phyloP scores from a whole-genome alignment of 2,113 vertebrate species.

The Oriolus oriolus region DNA sequence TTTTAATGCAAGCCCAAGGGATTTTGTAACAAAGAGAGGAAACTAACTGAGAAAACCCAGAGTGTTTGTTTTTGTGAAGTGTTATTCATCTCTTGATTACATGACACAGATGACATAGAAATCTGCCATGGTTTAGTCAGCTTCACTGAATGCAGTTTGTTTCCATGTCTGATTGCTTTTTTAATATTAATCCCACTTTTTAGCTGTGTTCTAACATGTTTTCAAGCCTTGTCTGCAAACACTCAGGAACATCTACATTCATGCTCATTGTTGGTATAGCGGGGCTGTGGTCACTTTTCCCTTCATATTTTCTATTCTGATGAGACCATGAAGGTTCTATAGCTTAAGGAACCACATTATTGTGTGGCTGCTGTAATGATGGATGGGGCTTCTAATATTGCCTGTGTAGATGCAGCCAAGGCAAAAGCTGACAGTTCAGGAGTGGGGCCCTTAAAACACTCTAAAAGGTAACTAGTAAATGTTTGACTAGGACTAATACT shows the following conservation, averaged over 20 bases:
- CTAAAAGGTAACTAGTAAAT: neutral
- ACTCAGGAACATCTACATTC: neutral
- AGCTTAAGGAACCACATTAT: neutral
- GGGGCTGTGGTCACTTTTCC: neutral
- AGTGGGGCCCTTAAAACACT: neutral
- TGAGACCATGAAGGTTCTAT: neutral
- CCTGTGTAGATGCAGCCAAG: neutral
- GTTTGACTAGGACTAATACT: constrained; percentile 15
- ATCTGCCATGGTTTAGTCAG: neutral
- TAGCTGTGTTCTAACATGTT: neutral
- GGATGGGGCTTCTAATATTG: neutral
- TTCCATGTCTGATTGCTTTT: neutral
- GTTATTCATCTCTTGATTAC: neutral
- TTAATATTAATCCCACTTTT: neutral
- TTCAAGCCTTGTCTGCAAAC: neutral
- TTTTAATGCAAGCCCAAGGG: neutral
- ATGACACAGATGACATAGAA: neutral
- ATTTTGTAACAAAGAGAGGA: neutral
- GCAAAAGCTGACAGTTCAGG: neutral
- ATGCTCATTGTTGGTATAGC: neutral
- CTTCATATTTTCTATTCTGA: neutral
- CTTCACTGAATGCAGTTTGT: neutral
- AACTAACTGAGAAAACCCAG: neutral
- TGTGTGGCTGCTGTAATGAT: neutral
- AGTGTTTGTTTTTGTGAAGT: neutral